Evolutionary conservation across 2,797 vertebrate species (phyloP).

Genomic region (Anisognathus igniventris): DNA sequence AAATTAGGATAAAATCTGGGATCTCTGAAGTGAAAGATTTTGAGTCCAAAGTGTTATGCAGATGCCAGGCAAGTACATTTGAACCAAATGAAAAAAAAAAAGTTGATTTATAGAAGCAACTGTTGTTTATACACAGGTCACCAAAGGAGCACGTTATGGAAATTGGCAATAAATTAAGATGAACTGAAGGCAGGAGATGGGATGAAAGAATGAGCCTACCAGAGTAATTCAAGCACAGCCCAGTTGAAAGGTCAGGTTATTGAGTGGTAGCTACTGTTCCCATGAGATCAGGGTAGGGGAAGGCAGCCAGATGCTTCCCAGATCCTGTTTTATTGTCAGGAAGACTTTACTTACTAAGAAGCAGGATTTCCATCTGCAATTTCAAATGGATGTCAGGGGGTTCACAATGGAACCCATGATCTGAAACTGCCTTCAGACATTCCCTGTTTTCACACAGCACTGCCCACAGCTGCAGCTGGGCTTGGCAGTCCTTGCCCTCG

Average conservation of each 20-base stretch:
- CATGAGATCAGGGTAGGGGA: not conserved
- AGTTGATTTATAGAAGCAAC: not conserved
- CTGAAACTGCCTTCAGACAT: not conserved
- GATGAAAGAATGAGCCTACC: conserved; percentile 4
- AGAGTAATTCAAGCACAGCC: conserved; percentile 10
- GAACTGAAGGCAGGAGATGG: conserved; percentile 14
- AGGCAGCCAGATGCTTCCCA: conserved; percentile 37
- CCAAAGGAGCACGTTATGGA: conserved; percentile 4
- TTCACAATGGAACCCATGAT: not conserved
- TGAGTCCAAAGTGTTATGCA: not conserved
- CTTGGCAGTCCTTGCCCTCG: not conserved
- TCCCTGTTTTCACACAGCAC: not conserved
- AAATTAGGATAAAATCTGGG: not conserved
- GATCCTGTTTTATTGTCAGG: not conserved
- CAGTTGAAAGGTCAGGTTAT: conserved; percentile 10
- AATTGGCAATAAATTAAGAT: conserved; percentile 40
- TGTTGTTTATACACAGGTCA: conserved; percentile 25
- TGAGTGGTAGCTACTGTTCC: conserved; percentile 5
- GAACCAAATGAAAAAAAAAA: not conserved
- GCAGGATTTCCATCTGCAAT: not conserved
- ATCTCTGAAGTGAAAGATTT: not conserved
- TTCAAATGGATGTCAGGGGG: not conserved
- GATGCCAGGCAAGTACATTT: not conserved
- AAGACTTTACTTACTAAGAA: not conserved
- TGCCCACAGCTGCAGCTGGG: not conserved